Percentiles rank a stretch among this genome's conserved stretches.
These are phyloP conservation scores for Aromia moschata DNA, from an alignment of 2,888 invertebrate genomes.

Conservation along the genomic window DNA sequence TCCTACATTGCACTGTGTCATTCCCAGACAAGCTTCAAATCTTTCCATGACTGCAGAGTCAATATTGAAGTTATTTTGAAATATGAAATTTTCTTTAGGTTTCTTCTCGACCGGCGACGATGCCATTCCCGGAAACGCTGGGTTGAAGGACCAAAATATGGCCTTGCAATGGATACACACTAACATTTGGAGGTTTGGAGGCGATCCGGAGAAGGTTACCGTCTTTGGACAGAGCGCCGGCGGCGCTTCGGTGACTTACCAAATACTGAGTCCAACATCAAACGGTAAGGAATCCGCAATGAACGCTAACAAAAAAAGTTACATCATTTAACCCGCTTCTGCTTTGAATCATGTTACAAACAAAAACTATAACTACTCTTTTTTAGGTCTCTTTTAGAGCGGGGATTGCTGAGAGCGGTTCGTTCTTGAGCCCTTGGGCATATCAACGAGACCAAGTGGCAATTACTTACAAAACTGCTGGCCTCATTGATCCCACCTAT, in stretches of 20 bases:
- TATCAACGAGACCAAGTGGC: constrained; percentile 43
- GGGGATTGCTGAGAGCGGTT: constrained; percentile 45
- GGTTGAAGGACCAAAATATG: constrained; percentile 40
- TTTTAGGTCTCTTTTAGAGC: constrained; percentile 40
- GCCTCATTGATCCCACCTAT: constrained; percentile 21
- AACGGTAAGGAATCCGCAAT: constrained; percentile 16
- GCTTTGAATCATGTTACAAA: no score
- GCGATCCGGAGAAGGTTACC: constrained; percentile 37
- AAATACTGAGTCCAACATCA: constrained; percentile 27
- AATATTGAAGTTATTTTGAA: no score
- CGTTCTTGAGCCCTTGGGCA: constrained; percentile 43
- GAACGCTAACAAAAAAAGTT: no score
- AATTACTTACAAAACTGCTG: constrained; percentile 40
- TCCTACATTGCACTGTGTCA: no score
- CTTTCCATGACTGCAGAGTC: no score
- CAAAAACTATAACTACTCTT: no score
- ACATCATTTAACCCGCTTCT: no score
- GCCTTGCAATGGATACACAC: constrained; percentile 37
- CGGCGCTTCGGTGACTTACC: constrained; percentile 32
- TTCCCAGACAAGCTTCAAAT: no score
- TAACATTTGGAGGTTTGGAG: constrained; percentile 40
- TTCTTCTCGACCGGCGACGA: constrained; percentile 38
- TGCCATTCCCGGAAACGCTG: constrained; percentile 38
- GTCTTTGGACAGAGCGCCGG: constrained; percentile 43
- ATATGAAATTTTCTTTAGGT: constrained; percentile 28